A percentile compares a stretch with the other conserved stretches of the same genome.
phyloP scores from a whole-genome alignment of 64 coral and sea anemone genomes.

The Orbicella faveolata region DNA sequence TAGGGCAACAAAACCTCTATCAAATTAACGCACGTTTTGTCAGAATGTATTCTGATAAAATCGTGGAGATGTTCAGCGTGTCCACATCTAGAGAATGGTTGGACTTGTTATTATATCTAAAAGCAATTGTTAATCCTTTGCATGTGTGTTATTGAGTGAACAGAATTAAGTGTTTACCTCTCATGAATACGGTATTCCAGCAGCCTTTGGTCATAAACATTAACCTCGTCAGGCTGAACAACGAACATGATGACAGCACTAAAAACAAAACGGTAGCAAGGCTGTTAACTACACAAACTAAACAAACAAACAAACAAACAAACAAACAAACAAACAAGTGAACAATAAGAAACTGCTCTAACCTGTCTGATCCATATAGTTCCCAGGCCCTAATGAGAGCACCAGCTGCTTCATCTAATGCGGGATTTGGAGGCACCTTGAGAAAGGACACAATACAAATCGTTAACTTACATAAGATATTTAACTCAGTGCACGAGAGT shows the following conservation, averaged over 20 bases:
- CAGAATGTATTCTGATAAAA: too few relatives aligned
- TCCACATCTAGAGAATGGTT: too few relatives aligned
- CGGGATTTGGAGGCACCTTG: conserved; percentile 62
- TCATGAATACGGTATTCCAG: conserved; percentile 71
- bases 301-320: not conserved
- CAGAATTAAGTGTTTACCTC: conserved; percentile 22
- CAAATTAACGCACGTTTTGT: too few relatives aligned
- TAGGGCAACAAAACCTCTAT: not conserved
- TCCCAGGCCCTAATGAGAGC: conserved; percentile 83
- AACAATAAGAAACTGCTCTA: not conserved
- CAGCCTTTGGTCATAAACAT: conserved; percentile 78
- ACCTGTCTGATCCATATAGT: conserved; percentile 78
- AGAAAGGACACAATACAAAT: not conserved
- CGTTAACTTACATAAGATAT: too few relatives aligned
- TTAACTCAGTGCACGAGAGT: too few relatives aligned
- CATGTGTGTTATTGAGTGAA: not conserved
- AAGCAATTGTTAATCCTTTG: too few relatives aligned
- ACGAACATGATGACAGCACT: conserved; percentile 88
- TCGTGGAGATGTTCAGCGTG: too few relatives aligned
- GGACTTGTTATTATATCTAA: too few relatives aligned
- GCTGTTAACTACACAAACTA: not conserved
- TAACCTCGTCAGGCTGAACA: conserved; percentile 36
- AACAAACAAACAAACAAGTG: not conserved
- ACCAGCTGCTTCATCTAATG: conserved; percentile 73
- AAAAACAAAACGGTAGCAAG: not conserved